Evolutionary conservation across 2,113 vertebrate genomes (phyloP).

Genomic region (Rhea pennata): DNA sequence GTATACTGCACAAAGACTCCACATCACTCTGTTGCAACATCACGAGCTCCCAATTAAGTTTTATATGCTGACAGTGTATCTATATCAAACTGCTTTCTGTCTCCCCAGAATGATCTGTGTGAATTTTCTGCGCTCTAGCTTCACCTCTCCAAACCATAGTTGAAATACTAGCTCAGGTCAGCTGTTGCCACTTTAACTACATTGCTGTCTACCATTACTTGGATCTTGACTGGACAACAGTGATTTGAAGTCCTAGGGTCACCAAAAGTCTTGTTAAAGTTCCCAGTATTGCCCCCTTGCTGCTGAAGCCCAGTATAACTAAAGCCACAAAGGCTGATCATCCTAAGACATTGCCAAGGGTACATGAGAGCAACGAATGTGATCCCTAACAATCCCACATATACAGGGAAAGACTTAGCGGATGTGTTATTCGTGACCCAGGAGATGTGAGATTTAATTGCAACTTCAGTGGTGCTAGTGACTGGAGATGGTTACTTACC

Average conservation of each 20-base stretch:
- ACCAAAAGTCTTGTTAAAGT: neutral
- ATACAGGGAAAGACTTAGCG: neutral
- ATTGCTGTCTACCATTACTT: neutral
- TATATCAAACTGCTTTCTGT: neutral
- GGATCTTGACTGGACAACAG: neutral
- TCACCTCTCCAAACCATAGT: accelerated
- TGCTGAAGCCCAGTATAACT: neutral
- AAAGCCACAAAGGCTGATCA: neutral
- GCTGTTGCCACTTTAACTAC: neutral
- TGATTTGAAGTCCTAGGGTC: neutral
- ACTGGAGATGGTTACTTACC: neutral
- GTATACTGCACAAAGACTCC: neutral
- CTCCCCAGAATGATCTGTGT: neutral
- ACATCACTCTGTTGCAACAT: neutral
- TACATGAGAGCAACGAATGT: neutral
- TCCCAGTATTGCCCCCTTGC: neutral
- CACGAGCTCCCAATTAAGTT: neutral
- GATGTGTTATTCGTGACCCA: neutral
- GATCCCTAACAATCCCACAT: neutral
- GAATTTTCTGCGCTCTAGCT: accelerated
- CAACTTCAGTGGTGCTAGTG: constrained; percentile 17
- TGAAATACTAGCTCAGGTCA: neutral
- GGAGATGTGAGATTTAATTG: constrained; percentile 2
- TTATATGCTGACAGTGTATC: neutral
- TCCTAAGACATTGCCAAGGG: neutral